A percentile compares a stretch with the other conserved stretches of the same genome.
Conservation (phyloP, 2,888 invertebrate genomes). For the Eristalis arbustorum region DNA sequence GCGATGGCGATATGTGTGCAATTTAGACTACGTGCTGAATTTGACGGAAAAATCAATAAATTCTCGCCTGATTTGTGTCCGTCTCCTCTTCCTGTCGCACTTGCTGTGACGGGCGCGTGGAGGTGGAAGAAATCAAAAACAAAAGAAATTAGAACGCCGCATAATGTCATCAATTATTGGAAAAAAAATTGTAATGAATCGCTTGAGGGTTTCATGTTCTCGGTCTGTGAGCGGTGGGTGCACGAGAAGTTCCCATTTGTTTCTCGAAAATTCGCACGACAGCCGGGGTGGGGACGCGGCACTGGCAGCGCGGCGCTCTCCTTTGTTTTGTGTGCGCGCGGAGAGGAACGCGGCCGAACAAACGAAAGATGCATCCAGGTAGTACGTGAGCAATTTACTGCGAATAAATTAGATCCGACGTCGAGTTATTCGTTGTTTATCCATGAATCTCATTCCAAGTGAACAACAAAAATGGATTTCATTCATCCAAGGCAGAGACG, state of each 20-base stretch:
- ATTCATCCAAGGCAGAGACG: constrained; percentile 9
- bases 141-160: background rate
- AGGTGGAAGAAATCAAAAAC: background rate
- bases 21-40: constrained; percentile 22
- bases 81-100: background rate
- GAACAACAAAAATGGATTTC: constrained; percentile 6
- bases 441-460: background rate
- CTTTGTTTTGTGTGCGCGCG: constrained; percentile 46
- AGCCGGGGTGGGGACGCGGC: background rate
- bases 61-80: constrained; percentile 24
- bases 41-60: constrained; percentile 63
- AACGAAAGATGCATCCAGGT: constrained; percentile 11
- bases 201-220: background rate
- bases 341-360: background rate
- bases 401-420: constrained; percentile 9
- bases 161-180: constrained; percentile 54
- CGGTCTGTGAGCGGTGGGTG: constrained; percentile 28
- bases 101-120: background rate
- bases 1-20: constrained; percentile 20
- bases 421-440: constrained; percentile 7
- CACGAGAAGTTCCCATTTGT: constrained; percentile 26
- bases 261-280: constrained; percentile 64
- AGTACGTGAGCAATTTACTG: constrained; percentile 8
- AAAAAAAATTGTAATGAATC: constrained; percentile 31
- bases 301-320: constrained; percentile 15